Evolutionary conservation across 2,888 invertebrate species (phyloP).

Genomic region (Caenorhabditis sp.): DNA sequence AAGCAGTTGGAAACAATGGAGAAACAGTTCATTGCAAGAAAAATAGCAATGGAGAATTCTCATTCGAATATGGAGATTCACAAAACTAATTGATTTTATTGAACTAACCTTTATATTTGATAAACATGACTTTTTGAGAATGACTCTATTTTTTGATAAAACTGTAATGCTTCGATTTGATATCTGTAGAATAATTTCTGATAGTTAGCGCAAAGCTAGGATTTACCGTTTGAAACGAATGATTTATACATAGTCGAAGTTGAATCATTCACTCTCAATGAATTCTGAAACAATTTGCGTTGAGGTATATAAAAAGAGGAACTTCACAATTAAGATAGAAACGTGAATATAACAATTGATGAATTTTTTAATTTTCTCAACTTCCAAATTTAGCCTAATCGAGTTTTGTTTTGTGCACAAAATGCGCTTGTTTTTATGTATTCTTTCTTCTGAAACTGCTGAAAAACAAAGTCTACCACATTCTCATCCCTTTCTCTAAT

Average conservation of each 20-base stretch:
- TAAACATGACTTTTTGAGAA: constrained; percentile 11
- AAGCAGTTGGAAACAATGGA: constrained; percentile 24
- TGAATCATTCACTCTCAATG: not conserved
- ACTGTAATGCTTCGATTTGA: constrained; percentile 23
- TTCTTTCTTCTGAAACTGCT: too few relatives aligned
- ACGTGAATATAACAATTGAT: too few relatives aligned
- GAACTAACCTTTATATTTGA: constrained; percentile 20
- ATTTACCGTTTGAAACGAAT: not conserved
- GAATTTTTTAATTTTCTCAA: too few relatives aligned
- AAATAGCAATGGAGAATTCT: constrained; percentile 35
- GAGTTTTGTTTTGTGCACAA: too few relatives aligned
- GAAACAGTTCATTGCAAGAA: constrained; percentile 38
- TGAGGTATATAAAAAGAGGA: too few relatives aligned
- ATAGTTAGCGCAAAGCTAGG: not conserved
- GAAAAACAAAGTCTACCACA: too few relatives aligned
- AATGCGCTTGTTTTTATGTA: too few relatives aligned
- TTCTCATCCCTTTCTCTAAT: too few relatives aligned
- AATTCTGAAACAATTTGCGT: not conserved
- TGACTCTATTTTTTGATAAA: constrained; percentile 19
- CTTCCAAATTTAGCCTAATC: too few relatives aligned
- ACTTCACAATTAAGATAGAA: too few relatives aligned
- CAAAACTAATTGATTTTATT: not conserved
- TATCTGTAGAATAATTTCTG: constrained; percentile 11
- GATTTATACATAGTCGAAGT: not conserved
- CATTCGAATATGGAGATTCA: constrained; percentile 33